These are phyloP conservation scores for Entomobrya proxima DNA, from an alignment of 2,888 invertebrate species.

Conservation along the genomic window DNA sequence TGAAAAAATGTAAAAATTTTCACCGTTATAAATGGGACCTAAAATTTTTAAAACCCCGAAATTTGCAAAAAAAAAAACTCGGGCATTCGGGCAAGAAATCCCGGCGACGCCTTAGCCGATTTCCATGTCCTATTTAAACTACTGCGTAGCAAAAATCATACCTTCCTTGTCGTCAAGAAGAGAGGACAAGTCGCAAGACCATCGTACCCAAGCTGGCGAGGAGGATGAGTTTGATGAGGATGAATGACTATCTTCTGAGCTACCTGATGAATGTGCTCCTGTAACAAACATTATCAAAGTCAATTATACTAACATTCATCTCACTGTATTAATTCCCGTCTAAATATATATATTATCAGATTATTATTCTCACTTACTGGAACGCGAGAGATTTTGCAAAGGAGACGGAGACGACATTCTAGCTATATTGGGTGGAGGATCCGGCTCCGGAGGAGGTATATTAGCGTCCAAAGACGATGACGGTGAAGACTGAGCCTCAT, in stretches of 20 bases:
- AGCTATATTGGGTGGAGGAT: conserved; percentile 56
- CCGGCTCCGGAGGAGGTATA: conserved; percentile 58
- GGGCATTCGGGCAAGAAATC: too few species aligned
- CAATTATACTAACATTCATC: too few species aligned
- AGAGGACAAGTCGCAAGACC: conserved; percentile 90
- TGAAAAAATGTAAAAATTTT: too few species aligned
- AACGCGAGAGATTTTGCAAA: conserved; percentile 34
- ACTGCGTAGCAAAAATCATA: too few species aligned
- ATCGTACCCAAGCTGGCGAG: conserved; percentile 87
- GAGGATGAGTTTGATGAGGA: conserved; percentile 65
- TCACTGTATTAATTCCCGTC: too few species aligned
- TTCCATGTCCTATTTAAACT: too few species aligned
- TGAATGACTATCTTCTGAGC: conserved; percentile 56
- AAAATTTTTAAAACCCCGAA: too few species aligned
- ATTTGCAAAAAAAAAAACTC: too few species aligned
- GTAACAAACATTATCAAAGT: too few species aligned
- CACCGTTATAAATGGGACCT: too few species aligned
- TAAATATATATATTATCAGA: too few species aligned
- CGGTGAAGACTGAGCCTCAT: conserved; percentile 58
- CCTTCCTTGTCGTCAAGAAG: conserved; percentile 93
- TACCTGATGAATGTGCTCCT: conserved; percentile 59
- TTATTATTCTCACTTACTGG: conserved; percentile 41
- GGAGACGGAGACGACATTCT: conserved; percentile 41
- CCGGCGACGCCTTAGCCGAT: too few species aligned
- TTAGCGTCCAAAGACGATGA: conserved; percentile 63